These are phyloP conservation scores for Ophiodon elongatus DNA, from an alignment of 2,113 vertebrate genomes.

Conservation along the genomic window DNA sequence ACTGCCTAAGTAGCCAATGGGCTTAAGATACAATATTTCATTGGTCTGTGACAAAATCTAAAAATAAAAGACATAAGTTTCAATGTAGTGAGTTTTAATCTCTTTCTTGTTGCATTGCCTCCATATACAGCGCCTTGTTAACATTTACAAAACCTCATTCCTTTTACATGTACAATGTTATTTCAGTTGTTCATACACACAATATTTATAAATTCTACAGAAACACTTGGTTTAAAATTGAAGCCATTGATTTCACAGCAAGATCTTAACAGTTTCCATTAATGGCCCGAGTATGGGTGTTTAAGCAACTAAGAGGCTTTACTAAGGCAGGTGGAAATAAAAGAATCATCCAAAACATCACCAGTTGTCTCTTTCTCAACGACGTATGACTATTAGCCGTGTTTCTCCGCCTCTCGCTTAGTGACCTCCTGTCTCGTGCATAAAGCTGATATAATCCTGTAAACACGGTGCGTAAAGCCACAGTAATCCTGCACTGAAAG, in stretches of 20 bases:
- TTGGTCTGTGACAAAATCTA: neutral
- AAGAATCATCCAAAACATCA: constrained; percentile 39
- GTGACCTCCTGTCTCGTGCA: constrained; percentile 45
- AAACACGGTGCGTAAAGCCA: constrained; percentile 63
- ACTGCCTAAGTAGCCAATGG: neutral
- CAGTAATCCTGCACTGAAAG: constrained; percentile 52
- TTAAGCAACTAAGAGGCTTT: constrained; percentile 13
- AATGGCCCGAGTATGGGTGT: neutral
- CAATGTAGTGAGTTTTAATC: neutral
- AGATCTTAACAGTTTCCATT: neutral
- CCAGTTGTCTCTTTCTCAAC: constrained; percentile 19
- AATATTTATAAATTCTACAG: neutral
- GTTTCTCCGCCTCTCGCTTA: constrained; percentile 22
- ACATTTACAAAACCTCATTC: neutral
- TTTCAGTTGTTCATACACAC: neutral
- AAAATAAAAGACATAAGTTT: constrained; percentile 26
- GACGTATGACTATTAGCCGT: neutral
- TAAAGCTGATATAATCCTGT: constrained; percentile 61
- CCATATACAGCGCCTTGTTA: neutral
- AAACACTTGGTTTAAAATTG: neutral
- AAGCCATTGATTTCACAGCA: neutral
- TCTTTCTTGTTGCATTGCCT: neutral
- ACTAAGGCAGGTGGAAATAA: neutral
- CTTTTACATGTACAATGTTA: neutral
- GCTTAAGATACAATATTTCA: neutral